A percentile compares a stretch with the other conserved stretches of the same genome.
Conservation (phyloP, 2,113 vertebrate genomes). For the Entosphenus tridentatus region DNA sequence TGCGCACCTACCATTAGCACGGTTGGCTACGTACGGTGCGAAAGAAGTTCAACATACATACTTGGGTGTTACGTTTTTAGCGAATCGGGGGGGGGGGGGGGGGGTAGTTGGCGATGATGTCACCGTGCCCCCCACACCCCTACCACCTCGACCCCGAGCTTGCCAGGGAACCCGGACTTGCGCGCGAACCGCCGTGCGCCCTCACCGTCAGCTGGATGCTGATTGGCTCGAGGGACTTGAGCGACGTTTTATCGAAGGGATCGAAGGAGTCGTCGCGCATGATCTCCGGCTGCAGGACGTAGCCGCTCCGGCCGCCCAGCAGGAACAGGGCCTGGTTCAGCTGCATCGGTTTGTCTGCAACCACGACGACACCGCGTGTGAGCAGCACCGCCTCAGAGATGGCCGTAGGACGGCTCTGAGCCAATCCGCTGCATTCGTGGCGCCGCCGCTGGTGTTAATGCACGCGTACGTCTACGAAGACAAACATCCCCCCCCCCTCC, state of each 20-base stretch:
- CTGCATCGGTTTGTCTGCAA: slow-evolving; percentile 39
- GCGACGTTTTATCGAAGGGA: slow-evolving; percentile 29
- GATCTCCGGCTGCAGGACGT: slow-evolving; percentile 29
- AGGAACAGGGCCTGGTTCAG: slow-evolving; percentile 35
- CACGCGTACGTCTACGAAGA: too few species aligned
- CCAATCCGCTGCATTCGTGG: too few species aligned
- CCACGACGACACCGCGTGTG: too few species aligned
- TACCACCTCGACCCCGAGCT: not conserved
- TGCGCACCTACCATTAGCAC: too few species aligned
- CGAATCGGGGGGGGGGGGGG: not conserved
- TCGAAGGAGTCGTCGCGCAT: slow-evolving; percentile 31
- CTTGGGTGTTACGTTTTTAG: too few species aligned
- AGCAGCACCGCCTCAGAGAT: too few species aligned
- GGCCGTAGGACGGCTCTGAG: too few species aligned
- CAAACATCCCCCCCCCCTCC: too few species aligned
- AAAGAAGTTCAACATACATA: too few species aligned
- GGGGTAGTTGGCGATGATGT: not conserved
- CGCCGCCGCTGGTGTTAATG: too few species aligned
- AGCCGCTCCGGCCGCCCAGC: slow-evolving; percentile 25
- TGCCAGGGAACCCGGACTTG: not conserved
- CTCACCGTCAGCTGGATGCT: slow-evolving; percentile 43
- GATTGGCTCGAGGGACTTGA: slow-evolving; percentile 29
- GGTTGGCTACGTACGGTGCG: too few species aligned
- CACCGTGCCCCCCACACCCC: not conserved
- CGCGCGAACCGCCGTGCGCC: not conserved